A percentile compares a stretch with the other conserved stretches of the same genome.
phyloP scores from a whole-genome alignment of 2,888 invertebrate species.

The Drosophila borborema region DNA sequence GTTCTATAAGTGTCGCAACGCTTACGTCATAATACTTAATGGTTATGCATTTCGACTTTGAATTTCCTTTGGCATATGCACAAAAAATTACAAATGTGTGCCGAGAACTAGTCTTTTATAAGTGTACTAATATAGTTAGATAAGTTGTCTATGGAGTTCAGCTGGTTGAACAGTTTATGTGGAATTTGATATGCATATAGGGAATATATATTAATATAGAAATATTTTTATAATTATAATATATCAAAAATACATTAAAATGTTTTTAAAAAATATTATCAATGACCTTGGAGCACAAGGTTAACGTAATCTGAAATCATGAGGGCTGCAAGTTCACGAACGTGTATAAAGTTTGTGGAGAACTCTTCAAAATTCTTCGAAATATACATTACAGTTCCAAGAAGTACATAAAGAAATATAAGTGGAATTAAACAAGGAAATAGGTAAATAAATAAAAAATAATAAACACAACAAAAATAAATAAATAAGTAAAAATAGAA shows the following conservation, averaged over 20 bases:
- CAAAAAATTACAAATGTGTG: not conserved
- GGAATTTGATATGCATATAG: no score
- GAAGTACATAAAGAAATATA: not conserved
- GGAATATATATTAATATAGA: no score
- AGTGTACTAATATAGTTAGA: not conserved
- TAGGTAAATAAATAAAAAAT: not conserved
- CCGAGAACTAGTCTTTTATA: not conserved
- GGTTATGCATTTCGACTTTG: not conserved
- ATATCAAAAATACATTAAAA: not conserved
- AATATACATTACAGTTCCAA: not conserved
- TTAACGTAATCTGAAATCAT: not conserved
- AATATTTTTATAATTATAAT: not conserved
- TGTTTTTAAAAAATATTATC: not conserved
- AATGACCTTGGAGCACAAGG: not conserved
- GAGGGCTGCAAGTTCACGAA: not conserved
- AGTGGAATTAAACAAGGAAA: not conserved
- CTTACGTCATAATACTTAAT: slow-evolving; percentile 12
- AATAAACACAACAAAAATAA: no score
- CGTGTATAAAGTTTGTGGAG: not conserved
- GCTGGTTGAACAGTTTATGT: no score
- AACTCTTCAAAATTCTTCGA: not conserved
- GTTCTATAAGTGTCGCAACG: slow-evolving; percentile 5
- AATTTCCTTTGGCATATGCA: not conserved
- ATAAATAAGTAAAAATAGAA: not conserved
- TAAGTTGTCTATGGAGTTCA: not conserved